Conservation (phyloP, 2,113 vertebrate genomes). For the Chamaea fasciata region DNA sequence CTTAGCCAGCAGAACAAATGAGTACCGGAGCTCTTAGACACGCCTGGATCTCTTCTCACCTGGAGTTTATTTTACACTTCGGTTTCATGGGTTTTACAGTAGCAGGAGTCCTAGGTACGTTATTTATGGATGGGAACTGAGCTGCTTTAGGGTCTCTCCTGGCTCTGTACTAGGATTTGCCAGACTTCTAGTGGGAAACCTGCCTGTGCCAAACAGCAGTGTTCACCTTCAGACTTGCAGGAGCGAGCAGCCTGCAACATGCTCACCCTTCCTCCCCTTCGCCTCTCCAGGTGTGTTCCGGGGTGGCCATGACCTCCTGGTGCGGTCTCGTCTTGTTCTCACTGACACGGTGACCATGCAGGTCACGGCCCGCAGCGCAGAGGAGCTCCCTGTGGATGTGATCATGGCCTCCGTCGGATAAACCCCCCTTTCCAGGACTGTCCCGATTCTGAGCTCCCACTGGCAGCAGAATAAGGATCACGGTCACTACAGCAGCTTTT, state of each 20-base stretch:
- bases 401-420: slow-evolving; percentile 78
- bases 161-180: background rate
- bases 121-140: background rate
- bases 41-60: background rate
- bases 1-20: background rate
- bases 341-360: slow-evolving; percentile 81
- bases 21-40: background rate
- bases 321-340: slow-evolving; percentile 74
- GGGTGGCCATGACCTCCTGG: slow-evolving; percentile 77
- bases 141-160: background rate
- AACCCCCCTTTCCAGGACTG: background rate
- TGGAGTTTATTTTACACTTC: background rate
- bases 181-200: background rate
- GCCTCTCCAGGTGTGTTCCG: slow-evolving; percentile 74
- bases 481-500: background rate
- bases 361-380: slow-evolving; percentile 74
- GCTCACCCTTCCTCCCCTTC: background rate
- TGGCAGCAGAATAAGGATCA: background rate
- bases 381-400: slow-evolving; percentile 77
- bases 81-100: background rate
- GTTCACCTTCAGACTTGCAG: background rate
- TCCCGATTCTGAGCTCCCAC: background rate
- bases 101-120: background rate
- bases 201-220: background rate
- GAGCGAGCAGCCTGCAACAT: background rate